Evolutionary conservation across 1,140 invertebrate genomes (phyloP), one percentile per base, ranked within the genome.

Genomic region (Drosophila eugracilis): DNA sequence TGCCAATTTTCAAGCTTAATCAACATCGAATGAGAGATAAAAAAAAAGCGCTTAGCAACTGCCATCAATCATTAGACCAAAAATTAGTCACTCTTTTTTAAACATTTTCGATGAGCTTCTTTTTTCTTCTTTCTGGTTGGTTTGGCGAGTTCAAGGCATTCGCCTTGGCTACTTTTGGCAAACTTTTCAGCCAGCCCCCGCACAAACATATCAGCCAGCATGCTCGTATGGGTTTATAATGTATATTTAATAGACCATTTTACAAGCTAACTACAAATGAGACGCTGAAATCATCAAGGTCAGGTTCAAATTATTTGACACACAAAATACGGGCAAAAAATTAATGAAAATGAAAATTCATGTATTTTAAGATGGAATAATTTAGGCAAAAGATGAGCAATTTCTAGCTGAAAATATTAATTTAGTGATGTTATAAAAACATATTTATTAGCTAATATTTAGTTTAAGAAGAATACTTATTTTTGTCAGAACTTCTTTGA

Each of bases 191-290:
- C 14, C 81, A 70, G 48, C 81, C 81, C 81, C 49, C 83, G 81
- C 67, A 57, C 10, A 47, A 32, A 45, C 22, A 45, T 45, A 45
- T 45, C 42, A 45, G 21, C 42, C 42, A 26, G 21, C 55, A 32
- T 32, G 37, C 34, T 24, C 42, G 34, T 47, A 47, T 54, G 47
- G 49, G 42, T 63, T 74, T 74, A 86, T 85, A 85, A 85, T 85
- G 81, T 86, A 45, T 85, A 81, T 85, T 85, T 85, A 85, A 85
- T 85, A 86, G 81, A 66, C 83, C 67, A 80, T 80, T 84, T 85
- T 85, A 86, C 80, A 85, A 86, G 77, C 83, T 39, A 76, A 60
- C 81, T 79, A 81, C 81, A 85, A 86, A 85, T 85, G 77, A 81
- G 81, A 48, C 62, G 77, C 55, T 74, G 73, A 86, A 74, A 80